A percentile compares a stretch with the other conserved stretches of the same genome.
Conservation (phyloP, 2,797 vertebrate genomes). For the Typhlichthys subterraneus region DNA sequence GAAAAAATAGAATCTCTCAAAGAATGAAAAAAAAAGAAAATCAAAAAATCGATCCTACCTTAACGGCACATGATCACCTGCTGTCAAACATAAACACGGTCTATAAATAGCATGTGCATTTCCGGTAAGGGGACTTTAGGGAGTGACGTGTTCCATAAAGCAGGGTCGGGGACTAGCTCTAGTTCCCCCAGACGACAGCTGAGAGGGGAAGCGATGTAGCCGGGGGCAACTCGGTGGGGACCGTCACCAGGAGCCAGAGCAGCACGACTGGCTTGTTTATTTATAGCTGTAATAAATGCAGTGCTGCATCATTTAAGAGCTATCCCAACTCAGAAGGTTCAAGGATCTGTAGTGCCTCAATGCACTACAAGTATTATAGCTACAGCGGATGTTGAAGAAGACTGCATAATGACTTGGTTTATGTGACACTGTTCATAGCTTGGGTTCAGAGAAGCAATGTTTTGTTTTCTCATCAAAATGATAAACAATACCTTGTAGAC, state of each 20-base stretch:
- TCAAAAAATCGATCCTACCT: slow-evolving; percentile 7
- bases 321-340: slow-evolving; percentile 36
- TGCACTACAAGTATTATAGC: slow-evolving; percentile 5
- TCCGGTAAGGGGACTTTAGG: slow-evolving; percentile 69
- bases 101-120: slow-evolving; percentile 61
- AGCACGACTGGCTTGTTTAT: slow-evolving; percentile 58
- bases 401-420: neutral
- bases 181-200: slow-evolving; percentile 80
- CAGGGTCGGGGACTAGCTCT: slow-evolving; percentile 46
- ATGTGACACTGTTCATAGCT: no score
- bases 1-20: neutral
- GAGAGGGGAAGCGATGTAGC: slow-evolving; percentile 61
- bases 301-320: slow-evolving; percentile 62
- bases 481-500: no score
- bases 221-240: slow-evolving; percentile 42
- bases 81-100: slow-evolving; percentile 50
- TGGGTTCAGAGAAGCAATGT: no score
- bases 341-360: slow-evolving; percentile 21
- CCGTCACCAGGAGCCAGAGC: slow-evolving; percentile 34
- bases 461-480: no score
- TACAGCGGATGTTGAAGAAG: slow-evolving; percentile 7
- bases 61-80: slow-evolving; percentile 12
- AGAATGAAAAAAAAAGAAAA: neutral
- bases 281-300: slow-evolving; percentile 69
- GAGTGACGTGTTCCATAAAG: slow-evolving; percentile 36